These are phyloP conservation scores for Xylota sylvarum DNA, from an alignment of 2,888 invertebrate species.

Conservation along the genomic window DNA sequence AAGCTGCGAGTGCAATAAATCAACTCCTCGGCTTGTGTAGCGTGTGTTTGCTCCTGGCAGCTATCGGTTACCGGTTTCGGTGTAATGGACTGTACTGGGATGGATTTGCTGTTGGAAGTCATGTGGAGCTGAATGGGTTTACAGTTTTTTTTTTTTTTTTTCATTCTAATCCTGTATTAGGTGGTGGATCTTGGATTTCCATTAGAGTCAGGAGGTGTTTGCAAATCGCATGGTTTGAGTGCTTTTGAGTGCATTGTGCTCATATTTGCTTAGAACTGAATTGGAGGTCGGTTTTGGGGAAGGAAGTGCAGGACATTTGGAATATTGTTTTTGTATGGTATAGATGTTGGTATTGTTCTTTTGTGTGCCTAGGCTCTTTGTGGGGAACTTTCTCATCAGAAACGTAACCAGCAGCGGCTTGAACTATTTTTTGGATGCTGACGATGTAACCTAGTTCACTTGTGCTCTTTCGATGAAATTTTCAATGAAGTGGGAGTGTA, in stretches of 20 bases:
- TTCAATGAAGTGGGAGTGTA: no score
- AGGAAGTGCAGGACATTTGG: no score
- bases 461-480: no score
- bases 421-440: no score
- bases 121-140: conserved; percentile 48
- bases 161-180: conserved; percentile 32
- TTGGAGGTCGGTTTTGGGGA: no score
- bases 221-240: conserved; percentile 1
- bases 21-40: conserved; percentile 37
- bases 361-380: no score
- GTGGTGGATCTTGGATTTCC: conserved; percentile 42
- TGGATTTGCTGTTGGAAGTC: conserved; percentile 61
- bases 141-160: conserved; percentile 20
- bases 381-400: no score
- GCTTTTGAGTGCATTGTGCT: neutral
- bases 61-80: conserved; percentile 65
- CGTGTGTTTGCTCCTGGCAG: conserved; percentile 67
- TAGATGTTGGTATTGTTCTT: no score
- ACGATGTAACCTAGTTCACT: no score
- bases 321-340: no score
- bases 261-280: neutral
- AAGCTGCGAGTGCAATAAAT: conserved; percentile 61
- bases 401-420: no score
- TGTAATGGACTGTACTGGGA: conserved; percentile 71
- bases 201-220: conserved; percentile 18